Percentiles rank a stretch among this genome's conserved stretches.
Conservation (phyloP, 2,113 vertebrate species). For the Cyprinodon variegatus region DNA sequence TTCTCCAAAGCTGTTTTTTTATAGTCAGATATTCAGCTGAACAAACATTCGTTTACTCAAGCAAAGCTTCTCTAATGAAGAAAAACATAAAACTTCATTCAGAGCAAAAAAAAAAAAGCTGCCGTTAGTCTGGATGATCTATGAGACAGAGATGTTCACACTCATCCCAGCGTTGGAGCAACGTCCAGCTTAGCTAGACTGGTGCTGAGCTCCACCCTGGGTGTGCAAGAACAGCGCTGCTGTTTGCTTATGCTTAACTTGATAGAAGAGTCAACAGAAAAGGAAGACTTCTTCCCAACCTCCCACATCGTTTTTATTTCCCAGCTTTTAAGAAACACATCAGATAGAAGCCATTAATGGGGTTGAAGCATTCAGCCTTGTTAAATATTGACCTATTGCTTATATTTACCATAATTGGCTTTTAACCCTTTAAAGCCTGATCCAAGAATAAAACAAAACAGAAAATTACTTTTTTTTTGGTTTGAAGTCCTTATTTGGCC, state of each 20-base stretch:
- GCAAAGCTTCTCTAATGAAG: background rate
- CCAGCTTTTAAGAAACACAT: background rate
- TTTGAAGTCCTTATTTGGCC: too few species aligned
- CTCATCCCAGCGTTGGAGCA: conserved; percentile 33
- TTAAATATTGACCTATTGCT: background rate
- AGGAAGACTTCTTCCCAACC: background rate
- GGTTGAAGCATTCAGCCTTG: background rate
- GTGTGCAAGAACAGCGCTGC: conserved; percentile 19
- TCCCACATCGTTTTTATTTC: background rate
- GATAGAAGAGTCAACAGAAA: background rate
- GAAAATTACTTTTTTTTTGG: too few species aligned
- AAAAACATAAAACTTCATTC: conserved; percentile 28
- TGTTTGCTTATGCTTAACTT: conserved; percentile 9
- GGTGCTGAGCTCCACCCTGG: conserved; percentile 24
- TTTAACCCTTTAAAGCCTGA: background rate
- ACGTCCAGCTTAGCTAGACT: conserved; percentile 3
- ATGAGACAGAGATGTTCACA: conserved; percentile 5
- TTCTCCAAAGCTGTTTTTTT: background rate
- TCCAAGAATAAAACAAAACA: too few species aligned
- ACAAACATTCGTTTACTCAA: conserved; percentile 6
- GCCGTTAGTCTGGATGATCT: conserved; percentile 19
- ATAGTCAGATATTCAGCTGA: background rate
- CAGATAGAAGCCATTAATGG: background rate
- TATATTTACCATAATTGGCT: background rate
- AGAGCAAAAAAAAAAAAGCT: background rate